phyloP scores from a whole-genome alignment of 2,888 invertebrate species.

The Drosophila hamatofila region DNA sequence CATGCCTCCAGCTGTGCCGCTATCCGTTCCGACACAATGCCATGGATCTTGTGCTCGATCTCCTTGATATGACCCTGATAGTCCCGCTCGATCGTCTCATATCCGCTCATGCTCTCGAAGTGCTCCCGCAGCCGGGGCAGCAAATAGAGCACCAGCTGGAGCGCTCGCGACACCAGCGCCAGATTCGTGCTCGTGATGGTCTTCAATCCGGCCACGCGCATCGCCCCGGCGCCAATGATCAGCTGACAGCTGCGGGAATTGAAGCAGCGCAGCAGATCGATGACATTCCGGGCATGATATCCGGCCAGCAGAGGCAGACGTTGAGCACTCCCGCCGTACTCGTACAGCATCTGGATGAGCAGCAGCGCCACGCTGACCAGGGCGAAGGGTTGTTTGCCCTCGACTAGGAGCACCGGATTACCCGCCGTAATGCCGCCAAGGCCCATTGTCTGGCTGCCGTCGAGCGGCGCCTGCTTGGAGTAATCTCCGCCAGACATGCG shows the following conservation, averaged over 20 bases:
- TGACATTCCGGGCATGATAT: constrained; percentile 92
- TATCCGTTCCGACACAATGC: constrained; percentile 94
- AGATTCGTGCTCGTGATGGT: constrained; percentile 98
- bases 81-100: constrained; percentile 91
- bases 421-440: constrained; percentile 67
- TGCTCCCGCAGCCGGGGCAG: constrained; percentile 90
- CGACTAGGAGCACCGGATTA: constrained; percentile 88
- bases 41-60: constrained; percentile 95
- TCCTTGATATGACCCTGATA: constrained; percentile 95
- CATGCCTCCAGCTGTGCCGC: constrained; percentile 93
- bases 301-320: constrained; percentile 92
- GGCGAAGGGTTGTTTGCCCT: constrained; percentile 89
- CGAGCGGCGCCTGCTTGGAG: constrained; percentile 41
- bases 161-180: constrained; percentile 92
- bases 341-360: constrained; percentile 94
- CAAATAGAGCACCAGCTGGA: constrained; percentile 93
- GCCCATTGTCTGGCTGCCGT: background rate
- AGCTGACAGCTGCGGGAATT: constrained; percentile 96
- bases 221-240: constrained; percentile 97
- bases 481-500: constrained; percentile 87
- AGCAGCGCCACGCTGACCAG: constrained; percentile 94
- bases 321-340: constrained; percentile 94
- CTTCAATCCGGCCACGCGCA: constrained; percentile 96
- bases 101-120: constrained; percentile 88
- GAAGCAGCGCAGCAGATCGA: constrained; percentile 95